Base-by-base conservation (phyloP, 53 echinoderm and acorn worm genomes). In the Apostichopus leukothele region DNA sequence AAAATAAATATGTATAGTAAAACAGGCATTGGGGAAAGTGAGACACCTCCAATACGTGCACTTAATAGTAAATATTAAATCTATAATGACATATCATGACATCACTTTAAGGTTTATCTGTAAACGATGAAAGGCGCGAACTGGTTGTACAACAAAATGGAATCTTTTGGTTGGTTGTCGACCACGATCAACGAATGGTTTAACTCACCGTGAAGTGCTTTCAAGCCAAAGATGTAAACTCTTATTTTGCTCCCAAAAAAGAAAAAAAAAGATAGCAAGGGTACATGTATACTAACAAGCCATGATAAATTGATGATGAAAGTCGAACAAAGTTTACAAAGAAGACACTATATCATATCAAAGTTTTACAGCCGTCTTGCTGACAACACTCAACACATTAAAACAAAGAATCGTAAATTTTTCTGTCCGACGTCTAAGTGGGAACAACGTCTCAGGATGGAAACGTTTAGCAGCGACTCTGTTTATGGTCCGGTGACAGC, bases 341-440 rank as follows among this genome's bases (percentile, higher is more conserved):
- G 81, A 52, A 53, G 81, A 51, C 25, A 81, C 54, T 81, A 81
- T 81, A 81, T 81, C 81, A 81, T 57, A 81, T 54, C 54, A 7
- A 81, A 81, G 81, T 51, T 81, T 81, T 81, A 81, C 81, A 81
- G 12, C 81, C 57, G 55, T 22, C 81, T 81, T 81, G 16, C 81
- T 81, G 81, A 81, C 81, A 81, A 81, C 81, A 81, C 81, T 81
- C 81, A 57, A 81, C 81, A 81, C 81, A 81, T 81, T 81, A 81
- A 81, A 81, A 81, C 81, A 81, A 81, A 81, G 81, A 81, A 54
- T 81, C 81, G 81, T 81, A 81, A 81, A 81, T 81, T 81, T 53
- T 81, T 57, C 81, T 81, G 81, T 81, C 81, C 59, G 81, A 57
- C 81, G 81, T 21, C 81, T 81, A 54, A 81, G 81, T 81, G 81